Percentiles rank a stretch among this genome's conserved stretches.
Conservation (phyloP, 2,113 vertebrate species). For the Nothocercus julius region DNA sequence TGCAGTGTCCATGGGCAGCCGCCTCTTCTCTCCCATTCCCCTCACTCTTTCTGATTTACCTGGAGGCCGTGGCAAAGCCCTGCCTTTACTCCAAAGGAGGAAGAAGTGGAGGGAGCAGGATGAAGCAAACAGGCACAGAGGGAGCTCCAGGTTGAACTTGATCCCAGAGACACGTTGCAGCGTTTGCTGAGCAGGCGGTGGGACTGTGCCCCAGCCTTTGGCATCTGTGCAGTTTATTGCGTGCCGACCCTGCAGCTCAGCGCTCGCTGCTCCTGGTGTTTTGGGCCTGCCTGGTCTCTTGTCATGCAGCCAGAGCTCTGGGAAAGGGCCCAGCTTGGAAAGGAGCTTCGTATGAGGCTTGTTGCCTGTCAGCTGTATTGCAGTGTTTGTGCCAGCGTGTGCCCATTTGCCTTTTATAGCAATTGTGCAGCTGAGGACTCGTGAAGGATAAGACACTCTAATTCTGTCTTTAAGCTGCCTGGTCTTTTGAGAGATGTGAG, state of each 20-base stretch:
- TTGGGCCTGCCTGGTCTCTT: neutral
- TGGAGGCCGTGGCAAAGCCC: neutral
- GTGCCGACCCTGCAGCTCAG: neutral
- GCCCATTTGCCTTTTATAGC: neutral
- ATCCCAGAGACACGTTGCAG: neutral
- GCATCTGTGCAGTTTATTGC: neutral
- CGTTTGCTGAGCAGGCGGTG: neutral
- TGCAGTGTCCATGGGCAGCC: neutral
- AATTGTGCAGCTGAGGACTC: neutral
- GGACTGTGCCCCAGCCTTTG: neutral
- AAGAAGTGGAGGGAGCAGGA: neutral
- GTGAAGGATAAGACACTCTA: neutral
- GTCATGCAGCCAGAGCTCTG: neutral
- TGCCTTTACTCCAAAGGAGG: neutral
- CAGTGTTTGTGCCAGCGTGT: neutral
- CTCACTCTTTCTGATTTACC: fast-evolving
- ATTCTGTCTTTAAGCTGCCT: neutral
- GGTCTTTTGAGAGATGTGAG: neutral
- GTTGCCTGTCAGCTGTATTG: neutral
- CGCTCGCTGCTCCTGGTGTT: neutral
- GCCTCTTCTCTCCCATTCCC: fast-evolving
- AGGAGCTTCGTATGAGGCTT: neutral
- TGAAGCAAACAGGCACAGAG: neutral
- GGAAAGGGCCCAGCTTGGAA: neutral
- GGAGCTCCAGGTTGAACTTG: neutral